These are phyloP conservation scores for Eulacestoma nigropectus DNA, from an alignment of 2,113 vertebrate species.

Conservation along the genomic window DNA sequence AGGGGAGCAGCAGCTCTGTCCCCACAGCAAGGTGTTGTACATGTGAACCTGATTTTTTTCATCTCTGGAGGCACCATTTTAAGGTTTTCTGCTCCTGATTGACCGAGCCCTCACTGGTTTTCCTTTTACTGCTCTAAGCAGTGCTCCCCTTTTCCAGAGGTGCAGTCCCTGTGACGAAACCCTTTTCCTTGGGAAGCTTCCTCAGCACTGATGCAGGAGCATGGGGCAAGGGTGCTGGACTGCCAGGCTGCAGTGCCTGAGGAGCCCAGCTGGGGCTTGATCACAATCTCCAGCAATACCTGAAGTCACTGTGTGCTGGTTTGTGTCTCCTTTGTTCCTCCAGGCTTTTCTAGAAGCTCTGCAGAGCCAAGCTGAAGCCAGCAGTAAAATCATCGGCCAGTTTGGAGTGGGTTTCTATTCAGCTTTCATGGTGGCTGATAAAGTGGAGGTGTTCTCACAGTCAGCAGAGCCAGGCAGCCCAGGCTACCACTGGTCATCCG, in stretches of 20 bases:
- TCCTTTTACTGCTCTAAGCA: not conserved
- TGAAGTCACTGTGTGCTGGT: not conserved
- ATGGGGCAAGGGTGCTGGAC: not conserved
- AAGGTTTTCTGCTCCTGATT: not conserved
- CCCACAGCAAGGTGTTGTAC: not conserved
- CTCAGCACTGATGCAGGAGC: not conserved
- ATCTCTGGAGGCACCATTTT: not conserved
- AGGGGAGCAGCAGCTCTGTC: not conserved
- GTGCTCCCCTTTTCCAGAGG: not conserved
- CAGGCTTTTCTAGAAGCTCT: slow-evolving; percentile 91
- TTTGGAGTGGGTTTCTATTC: slow-evolving; percentile 98
- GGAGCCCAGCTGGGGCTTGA: not conserved
- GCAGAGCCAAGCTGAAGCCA: slow-evolving; percentile 86
- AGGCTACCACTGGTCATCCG: slow-evolving; percentile 90
- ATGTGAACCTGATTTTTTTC: not conserved
- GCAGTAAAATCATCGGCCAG: slow-evolving; percentile 92
- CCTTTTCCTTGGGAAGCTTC: not conserved
- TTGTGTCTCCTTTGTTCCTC: not conserved
- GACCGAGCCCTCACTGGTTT: fast-evolving
- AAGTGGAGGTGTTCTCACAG: slow-evolving; percentile 88
- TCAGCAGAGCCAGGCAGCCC: slow-evolving; percentile 68
- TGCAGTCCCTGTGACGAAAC: not conserved
- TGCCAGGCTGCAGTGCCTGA: not conserved
- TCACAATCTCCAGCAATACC: not conserved
- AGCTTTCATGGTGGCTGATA: slow-evolving; percentile 93